Base-by-base conservation (phyloP, 2,888 invertebrate genomes). In the Hyalella azteca region DNA sequence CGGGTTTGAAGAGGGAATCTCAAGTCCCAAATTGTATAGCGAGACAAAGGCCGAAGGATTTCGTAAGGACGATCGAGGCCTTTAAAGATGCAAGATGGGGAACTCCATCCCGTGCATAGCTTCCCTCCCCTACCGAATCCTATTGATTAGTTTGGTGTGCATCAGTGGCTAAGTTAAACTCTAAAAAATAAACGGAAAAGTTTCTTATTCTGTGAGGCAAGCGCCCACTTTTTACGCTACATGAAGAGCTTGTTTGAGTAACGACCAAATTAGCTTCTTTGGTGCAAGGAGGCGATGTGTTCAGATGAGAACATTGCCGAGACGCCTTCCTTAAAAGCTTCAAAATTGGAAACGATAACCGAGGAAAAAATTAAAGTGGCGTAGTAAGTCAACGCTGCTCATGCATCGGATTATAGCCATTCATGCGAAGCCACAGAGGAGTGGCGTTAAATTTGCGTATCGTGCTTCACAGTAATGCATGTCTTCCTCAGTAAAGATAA, bases 131-230 rank as follows among this genome's bases (percentile, higher is more conserved):
- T n/a, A 19, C 66, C 66, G 36, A 66, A 66, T 66, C 36, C 66
- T 66, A 66, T 66, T 66, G 66, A 66, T 66, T 15, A 66, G 66
- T 66, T 66, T 66, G 66, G 66, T 66, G 66, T 66, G 66, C 66
- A 66, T 32, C 66, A 66, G 36, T 36, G 66, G 66, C 66, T 36
- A 19, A 66, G 66, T 66, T 36, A 66, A 32, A 66, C 36, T 66
- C 66, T 66, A 11, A 66, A 36, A 66, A 66, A 19, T 66, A 32
- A n/a, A 36, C 66, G 36, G n/a, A 66, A 66, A 66, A 66, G 29
- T 36, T n/a, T 19, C 29, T 66, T 36, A 66, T 66, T 66, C 66
- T 66, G 36, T 66, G 22, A 66, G 36, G 36, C 66, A 36, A 66
- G 66, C 66, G 66, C 36, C 19, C 15, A 5, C 39, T 36, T 66